Evolutionary conservation across 2,888 invertebrate genomes (phyloP), one percentile per base, ranked within the genome.

Genomic region (Trichopoda pennipes): DNA sequence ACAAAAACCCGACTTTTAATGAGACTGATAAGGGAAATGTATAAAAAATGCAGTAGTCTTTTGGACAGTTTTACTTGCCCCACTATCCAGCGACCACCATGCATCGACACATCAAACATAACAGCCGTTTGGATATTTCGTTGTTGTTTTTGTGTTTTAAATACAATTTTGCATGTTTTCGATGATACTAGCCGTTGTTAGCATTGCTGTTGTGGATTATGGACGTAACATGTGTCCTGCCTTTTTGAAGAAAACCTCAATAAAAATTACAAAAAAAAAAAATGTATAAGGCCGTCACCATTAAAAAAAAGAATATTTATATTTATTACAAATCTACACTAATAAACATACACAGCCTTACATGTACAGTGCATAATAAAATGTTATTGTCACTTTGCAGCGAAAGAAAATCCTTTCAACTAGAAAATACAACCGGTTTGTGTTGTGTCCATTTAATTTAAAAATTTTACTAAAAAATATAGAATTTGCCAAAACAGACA

Each of bases 221-320:
- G 84, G 83, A 73, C 84, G 85, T 86, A 88, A 88, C 88, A 88
- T 88, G 88, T 87, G 87, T 86, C 86, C 86, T 85, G 70, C 70
- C 79, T 66, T 86, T 86, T 87, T 86, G 76, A 87, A 87, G 79
- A 87, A 87, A 88, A 87, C 88, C 88, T 88, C 87, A 88, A 88
- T 88, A 88, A 86, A 77, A 88, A 86, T 87, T n/a, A n/a, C n/a
- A n/a, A n/a, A n/a, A n/a, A n/a, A 86, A 85, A 85, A 85, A 86
- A 86, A 88, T 88, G 86, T 87, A 88, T 88, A 86, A 84, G 84
- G 85, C 86, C 85, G 85, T 81, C 83, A 73, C 81, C 87, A 88
- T 88, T 88, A 87, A 86, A 38, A 53, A n/a, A 87, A 86, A 87
- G 86, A 86, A 88, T 88, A 87, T 87, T 87, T 88, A 21, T 44